Evolutionary conservation across 2,797 vertebrate species (phyloP).

Genomic region (Avahi laniger): DNA sequence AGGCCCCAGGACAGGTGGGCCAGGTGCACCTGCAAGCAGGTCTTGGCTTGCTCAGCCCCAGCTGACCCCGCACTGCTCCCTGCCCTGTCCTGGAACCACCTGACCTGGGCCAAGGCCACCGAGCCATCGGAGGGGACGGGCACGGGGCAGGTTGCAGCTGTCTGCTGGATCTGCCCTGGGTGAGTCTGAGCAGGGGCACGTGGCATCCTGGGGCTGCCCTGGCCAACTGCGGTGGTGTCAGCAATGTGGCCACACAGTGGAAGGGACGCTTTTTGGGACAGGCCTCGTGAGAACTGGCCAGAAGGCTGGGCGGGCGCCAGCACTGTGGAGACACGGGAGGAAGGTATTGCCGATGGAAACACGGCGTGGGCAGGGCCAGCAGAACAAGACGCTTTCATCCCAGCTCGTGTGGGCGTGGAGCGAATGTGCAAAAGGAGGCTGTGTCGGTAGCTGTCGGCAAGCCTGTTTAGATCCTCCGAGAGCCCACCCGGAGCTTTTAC

Average conservation of each 20-base stretch:
- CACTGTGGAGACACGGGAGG: rapidly evolving
- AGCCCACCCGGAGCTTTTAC: not conserved
- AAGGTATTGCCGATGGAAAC: not conserved
- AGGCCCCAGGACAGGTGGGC: rapidly evolving
- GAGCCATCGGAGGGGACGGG: not conserved
- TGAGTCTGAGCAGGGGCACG: not conserved
- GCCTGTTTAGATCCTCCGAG: not conserved
- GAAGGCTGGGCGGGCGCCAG: not conserved
- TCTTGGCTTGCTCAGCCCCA: not conserved
- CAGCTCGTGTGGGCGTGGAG: not conserved
- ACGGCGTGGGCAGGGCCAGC: not conserved
- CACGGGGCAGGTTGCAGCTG: rapidly evolving
- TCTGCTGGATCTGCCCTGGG: not conserved
- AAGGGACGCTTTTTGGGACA: not conserved
- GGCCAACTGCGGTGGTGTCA: rapidly evolving
- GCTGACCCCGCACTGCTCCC: rapidly evolving
- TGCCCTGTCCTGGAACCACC: not conserved
- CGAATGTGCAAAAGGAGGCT: not conserved
- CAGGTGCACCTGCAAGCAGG: rapidly evolving
- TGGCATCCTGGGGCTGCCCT: not conserved
- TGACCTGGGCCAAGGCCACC: too few relatives aligned
- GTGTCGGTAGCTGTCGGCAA: not conserved
- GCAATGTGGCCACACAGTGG: rapidly evolving
- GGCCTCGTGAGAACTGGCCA: rapidly evolving
- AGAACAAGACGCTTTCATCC: not conserved